Percentiles rank a stretch among this genome's conserved stretches.
Evolutionary conservation across 2,113 vertebrate species (phyloP).

Genomic region (Candoia aspera): DNA sequence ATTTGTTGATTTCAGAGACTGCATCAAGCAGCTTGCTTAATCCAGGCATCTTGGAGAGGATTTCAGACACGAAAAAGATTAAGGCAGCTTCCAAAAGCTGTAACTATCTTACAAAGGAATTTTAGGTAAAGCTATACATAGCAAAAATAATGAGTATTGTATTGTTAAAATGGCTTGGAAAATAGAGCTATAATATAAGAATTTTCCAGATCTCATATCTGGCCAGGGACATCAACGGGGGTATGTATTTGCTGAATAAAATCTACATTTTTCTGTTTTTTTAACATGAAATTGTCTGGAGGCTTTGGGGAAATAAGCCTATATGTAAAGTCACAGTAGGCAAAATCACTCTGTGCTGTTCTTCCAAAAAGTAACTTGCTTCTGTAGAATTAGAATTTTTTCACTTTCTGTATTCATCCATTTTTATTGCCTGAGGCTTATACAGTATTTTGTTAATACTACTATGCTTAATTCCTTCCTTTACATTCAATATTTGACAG

Average conservation of each 20-base stretch:
- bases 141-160: not conserved
- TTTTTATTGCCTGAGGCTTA: not conserved
- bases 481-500: not conserved
- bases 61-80: constrained; percentile 84
- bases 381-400: not conserved
- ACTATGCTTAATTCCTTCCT: not conserved
- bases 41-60: constrained; percentile 90
- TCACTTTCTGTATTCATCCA: not conserved
- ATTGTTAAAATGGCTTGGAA: not conserved
- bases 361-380: not conserved
- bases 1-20: constrained; percentile 75
- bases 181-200: not conserved
- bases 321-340: not conserved
- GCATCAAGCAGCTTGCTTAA: constrained; percentile 81
- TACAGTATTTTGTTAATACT: not conserved
- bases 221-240: not conserved
- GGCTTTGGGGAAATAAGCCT: not conserved
- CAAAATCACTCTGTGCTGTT: not conserved
- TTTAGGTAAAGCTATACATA: constrained; percentile 81
- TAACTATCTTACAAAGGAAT: constrained; percentile 84
- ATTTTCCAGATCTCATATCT: not conserved
- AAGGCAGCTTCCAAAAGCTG: constrained; percentile 83
- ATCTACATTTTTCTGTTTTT: not conserved
- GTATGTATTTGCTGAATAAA: not conserved
- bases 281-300: not conserved